phyloP scores from a whole-genome alignment of 92 coral and sea anemone species.

The Zoanthus sociatus region DNA sequence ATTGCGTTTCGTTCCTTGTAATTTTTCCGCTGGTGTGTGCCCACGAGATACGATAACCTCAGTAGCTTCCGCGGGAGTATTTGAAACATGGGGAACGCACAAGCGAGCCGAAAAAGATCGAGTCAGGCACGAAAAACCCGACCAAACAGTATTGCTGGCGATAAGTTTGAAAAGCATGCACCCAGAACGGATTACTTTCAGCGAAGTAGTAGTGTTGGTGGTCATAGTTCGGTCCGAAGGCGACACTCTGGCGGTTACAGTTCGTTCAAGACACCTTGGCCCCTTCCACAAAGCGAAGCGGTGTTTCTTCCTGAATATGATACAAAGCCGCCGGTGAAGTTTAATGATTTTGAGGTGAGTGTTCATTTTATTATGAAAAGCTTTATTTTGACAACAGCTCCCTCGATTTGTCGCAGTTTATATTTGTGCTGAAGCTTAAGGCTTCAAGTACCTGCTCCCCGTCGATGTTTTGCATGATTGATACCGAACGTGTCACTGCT shows the following conservation, averaged over 20 bases:
- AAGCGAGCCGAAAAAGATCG: constrained; percentile 68
- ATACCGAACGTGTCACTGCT: neutral
- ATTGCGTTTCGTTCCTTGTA: neutral
- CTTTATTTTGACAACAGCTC: neutral
- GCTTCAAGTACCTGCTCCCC: constrained; percentile 32
- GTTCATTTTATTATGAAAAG: neutral
- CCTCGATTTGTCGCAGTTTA: neutral
- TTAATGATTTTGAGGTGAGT: constrained; percentile 93
- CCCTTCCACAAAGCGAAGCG: constrained; percentile 93
- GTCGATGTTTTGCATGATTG: neutral
- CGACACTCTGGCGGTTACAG: constrained; percentile 83
- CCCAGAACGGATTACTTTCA: constrained; percentile 35
- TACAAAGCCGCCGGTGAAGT: constrained; percentile 92
- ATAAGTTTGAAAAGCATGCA: constrained; percentile 62
- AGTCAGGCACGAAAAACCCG: constrained; percentile 47
- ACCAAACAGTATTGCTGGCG: constrained; percentile 86
- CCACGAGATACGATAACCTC: neutral
- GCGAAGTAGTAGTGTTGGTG: constrained; percentile 56
- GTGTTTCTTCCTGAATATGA: constrained; percentile 96
- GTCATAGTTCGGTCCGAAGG: constrained; percentile 83
- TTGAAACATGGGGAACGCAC: constrained; percentile 80
- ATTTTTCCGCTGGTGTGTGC: neutral
- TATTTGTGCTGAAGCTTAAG: neutral
- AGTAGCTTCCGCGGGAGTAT: constrained; percentile 42
- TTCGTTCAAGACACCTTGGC: constrained; percentile 98